Conservation (phyloP, 2,888 invertebrate species). For the Dryadula phaetusa region DNA sequence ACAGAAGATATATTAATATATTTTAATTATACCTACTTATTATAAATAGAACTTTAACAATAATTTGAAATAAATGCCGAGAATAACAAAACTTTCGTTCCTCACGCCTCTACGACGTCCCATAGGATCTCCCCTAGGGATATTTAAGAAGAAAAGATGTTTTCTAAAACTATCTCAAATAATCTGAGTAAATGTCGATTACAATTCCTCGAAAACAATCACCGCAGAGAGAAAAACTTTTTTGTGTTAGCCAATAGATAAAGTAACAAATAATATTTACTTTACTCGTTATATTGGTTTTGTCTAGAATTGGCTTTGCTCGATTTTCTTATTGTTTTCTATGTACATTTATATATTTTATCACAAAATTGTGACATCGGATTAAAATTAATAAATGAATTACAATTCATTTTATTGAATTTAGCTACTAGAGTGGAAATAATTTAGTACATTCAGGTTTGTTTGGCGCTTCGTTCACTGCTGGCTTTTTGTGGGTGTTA, state of each 20-base stretch:
- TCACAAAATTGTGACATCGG: not conserved
- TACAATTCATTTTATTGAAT: not conserved
- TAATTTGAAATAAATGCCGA: conserved; percentile 17
- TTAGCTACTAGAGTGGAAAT: too few relatives aligned
- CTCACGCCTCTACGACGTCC: not conserved
- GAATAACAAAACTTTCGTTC: conserved; percentile 3
- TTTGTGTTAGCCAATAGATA: conserved; percentile 19
- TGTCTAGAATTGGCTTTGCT: conserved; percentile 12
- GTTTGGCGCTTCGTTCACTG: too few relatives aligned
- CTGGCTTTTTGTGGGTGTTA: too few relatives aligned
- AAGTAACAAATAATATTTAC: conserved; percentile 19
- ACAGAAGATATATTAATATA: too few relatives aligned
- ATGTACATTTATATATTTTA: not conserved
- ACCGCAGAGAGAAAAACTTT: conserved; percentile 15
- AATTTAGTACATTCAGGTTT: too few relatives aligned
- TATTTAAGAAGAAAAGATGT: conserved; percentile 19
- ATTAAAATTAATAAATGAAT: not conserved
- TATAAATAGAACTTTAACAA: not conserved
- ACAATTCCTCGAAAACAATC: conserved; percentile 21
- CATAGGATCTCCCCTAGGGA: conserved; percentile 16
- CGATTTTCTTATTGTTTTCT: conserved; percentile 6
- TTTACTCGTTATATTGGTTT: conserved; percentile 15
- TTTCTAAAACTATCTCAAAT: conserved; percentile 20
- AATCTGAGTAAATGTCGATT: conserved; percentile 18
- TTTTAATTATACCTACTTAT: too few relatives aligned